These are phyloP conservation scores for Leptarthrus brevirostris DNA, from an alignment of 2,888 invertebrate genomes.

Conservation along the genomic window DNA sequence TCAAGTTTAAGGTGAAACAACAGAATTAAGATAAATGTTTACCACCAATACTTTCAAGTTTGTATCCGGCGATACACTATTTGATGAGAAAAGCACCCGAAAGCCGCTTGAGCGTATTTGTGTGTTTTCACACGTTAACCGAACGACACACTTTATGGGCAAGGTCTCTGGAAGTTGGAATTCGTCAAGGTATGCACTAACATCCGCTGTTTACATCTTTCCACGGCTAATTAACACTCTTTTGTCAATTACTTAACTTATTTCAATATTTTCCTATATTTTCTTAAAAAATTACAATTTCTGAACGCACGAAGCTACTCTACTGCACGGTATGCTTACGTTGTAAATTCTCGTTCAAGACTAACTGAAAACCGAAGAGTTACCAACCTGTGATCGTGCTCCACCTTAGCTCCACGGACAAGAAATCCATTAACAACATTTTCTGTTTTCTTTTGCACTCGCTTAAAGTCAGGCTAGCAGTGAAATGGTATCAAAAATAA, in stretches of 20 bases:
- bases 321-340: neutral
- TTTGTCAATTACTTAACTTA: no score
- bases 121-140: neutral
- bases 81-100: neutral
- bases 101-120: neutral
- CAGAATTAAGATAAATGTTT: neutral
- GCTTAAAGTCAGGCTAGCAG: conserved; percentile 5
- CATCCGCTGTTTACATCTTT: conserved; percentile 13
- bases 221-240: no score
- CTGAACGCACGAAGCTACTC: neutral
- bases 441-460: conserved; percentile 38
- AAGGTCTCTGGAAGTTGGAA: neutral
- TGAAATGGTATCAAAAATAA: conserved; percentile 32
- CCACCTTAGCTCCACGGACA: neutral
- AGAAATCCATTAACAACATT: conserved; percentile 27
- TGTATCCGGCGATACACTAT: neutral
- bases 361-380: conserved; percentile 21
- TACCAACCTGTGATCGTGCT: conserved; percentile 9
- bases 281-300: no score
- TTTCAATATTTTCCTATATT: no score
- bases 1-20: conserved; percentile 29
- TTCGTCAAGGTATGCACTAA: neutral
- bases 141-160: conserved; percentile 28
- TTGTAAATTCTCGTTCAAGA: conserved; percentile 37
- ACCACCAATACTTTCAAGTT: neutral